Evolutionary conservation across 1,140 invertebrate species (phyloP).

Genomic region (Listronotus bonariensis): DNA sequence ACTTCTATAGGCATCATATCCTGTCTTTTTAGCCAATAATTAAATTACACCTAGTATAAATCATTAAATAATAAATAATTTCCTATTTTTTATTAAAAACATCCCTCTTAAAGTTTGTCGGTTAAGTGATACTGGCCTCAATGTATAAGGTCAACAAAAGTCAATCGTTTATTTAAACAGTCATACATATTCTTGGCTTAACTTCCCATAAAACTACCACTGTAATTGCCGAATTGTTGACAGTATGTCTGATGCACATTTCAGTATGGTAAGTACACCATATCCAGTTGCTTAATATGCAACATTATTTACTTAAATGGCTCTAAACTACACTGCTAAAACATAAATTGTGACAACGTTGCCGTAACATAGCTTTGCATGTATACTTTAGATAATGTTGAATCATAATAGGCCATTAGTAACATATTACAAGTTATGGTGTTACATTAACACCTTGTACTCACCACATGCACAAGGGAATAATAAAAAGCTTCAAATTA

Average conservation of each 20-base stretch:
- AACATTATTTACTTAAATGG: slow-evolving; percentile 31
- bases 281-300: slow-evolving; percentile 23
- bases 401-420: slow-evolving; percentile 33
- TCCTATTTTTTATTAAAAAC: no score
- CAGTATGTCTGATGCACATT: slow-evolving; percentile 10
- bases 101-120: no score
- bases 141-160: no score
- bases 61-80: no score
- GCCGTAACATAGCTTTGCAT: slow-evolving; percentile 23
- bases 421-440: slow-evolving; percentile 26
- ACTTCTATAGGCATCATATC: no score
- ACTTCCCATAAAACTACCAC: slow-evolving; percentile 13
- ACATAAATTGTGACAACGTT: slow-evolving; percentile 32
- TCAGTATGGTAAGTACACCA: neutral
- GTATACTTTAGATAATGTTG: slow-evolving; percentile 36
- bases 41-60: no score
- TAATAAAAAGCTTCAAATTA: slow-evolving; percentile 5
- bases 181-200: slow-evolving; percentile 6
- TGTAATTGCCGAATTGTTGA: slow-evolving; percentile 24
- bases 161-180: slow-evolving; percentile 13
- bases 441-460: slow-evolving; percentile 27
- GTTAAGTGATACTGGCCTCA: no score
- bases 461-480: neutral
- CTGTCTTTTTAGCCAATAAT: no score
- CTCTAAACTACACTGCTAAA: slow-evolving; percentile 13